Evolutionary conservation across 2,888 invertebrate genomes (phyloP), one percentile per base, ranked within the genome.

Genomic region (Drosophila aldrichi): DNA sequence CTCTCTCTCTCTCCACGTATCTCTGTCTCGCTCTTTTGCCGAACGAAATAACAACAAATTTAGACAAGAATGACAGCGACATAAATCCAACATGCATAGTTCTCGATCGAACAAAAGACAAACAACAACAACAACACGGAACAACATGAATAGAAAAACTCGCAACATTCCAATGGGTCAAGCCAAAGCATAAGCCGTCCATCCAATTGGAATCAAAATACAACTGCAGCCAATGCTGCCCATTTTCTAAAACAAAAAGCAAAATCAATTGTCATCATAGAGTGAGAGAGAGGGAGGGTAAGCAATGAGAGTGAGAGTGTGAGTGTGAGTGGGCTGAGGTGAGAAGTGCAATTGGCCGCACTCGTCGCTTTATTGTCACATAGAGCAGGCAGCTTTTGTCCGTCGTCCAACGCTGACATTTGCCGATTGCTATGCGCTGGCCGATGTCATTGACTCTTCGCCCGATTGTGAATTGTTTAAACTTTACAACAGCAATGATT

Each of bases 171-270:
- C 75, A 46, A 64, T 76, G 60, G 63, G 63, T 78, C 67, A 69
- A 69, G 48, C 81, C 81, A 80, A 80, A 77, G 77, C 85, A 70
- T 81, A 83, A 83, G 88, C 81, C 72, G 75, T 73, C 70, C 61
- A 57, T 69, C 70, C 66, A 59, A 73, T 58, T 61, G 63, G 51
- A 59, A 64, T 48, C n/a, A 29, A 29, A 29, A 48, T 71, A 57
- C 79, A 78, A 70, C 44, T 79, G 70, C 79, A 78, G 58, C 44
- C 56, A 49, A n/a, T 55, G 38, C 58, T 44, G 60, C 70, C 71
- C 77, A 55, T 69, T 60, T 80, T 64, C 77, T 71, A 82, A 29
- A 29, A 29, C 2, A 25, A 25, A 79, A 79, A 18, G 10, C 18
- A 20, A 46, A 16, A 46, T 25, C 76, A 77, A 79, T 69, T 80